Percentiles rank a stretch among this genome's conserved stretches.
These are phyloP conservation scores for Strongylocentrotus purpuratus DNA, from an alignment of 35 echinoderm and acorn worm species.

Conservation along the genomic window DNA sequence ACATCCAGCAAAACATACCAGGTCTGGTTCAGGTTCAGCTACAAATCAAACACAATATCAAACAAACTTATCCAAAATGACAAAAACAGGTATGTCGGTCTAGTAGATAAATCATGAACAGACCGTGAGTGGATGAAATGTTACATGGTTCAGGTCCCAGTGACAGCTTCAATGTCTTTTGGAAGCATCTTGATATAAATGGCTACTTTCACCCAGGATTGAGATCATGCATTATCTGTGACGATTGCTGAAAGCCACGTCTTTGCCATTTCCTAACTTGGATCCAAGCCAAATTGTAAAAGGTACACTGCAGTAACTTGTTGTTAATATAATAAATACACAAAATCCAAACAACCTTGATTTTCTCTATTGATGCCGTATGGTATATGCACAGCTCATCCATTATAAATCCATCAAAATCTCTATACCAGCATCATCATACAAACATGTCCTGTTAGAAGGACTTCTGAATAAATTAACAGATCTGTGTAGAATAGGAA, in stretches of 20 bases:
- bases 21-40: not conserved
- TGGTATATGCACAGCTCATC: not conserved
- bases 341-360: not conserved
- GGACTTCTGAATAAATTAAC: not conserved
- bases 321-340: not conserved
- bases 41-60: not conserved
- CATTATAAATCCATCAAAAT: not conserved
- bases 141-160: not conserved
- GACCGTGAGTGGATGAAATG: not conserved
- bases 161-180: not conserved
- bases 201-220: no score
- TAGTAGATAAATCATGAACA: not conserved
- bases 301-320: not conserved
- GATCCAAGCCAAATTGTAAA: no score
- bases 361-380: not conserved
- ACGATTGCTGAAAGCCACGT: no score
- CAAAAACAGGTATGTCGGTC: not conserved
- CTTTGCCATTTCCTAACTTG: no score
- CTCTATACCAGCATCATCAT: not conserved
- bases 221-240: no score
- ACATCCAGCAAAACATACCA: not conserved
- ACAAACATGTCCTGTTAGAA: not conserved
- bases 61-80: not conserved
- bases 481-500: not conserved
- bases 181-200: no score